Conservation (phyloP, 2,113 vertebrate species). For the Trogon melanurus region DNA sequence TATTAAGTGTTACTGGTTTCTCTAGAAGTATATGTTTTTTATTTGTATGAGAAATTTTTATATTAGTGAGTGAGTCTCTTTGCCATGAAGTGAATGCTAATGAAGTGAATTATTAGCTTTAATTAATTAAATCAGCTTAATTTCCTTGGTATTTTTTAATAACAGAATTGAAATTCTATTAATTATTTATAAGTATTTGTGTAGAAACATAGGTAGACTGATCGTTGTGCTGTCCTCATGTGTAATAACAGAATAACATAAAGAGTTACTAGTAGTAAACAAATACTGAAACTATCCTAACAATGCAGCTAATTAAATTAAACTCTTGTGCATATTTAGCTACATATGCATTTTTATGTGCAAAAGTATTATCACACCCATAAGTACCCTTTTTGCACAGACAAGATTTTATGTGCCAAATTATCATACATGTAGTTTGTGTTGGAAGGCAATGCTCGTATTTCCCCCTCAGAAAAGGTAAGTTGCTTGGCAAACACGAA, state of each 20-base stretch:
- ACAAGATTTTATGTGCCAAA: not conserved
- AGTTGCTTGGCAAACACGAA: not conserved
- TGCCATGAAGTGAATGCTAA: not conserved
- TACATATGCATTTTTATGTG: not conserved
- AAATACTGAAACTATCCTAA: not conserved
- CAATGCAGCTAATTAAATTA: not conserved
- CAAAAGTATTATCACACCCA: not conserved
- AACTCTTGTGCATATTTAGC: not conserved
- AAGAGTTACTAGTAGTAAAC: not conserved
- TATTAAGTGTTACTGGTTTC: not conserved
- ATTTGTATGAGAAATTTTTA: conserved; percentile 19
- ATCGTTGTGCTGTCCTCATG: not conserved
- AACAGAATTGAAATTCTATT: not conserved
- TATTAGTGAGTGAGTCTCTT: not conserved
- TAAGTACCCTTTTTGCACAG: not conserved
- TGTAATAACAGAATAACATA: not conserved
- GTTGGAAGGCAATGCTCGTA: not conserved
- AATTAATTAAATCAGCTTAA: conserved; percentile 22
- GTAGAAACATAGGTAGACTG: not conserved
- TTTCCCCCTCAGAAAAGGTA: not conserved
- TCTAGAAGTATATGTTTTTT: not conserved
- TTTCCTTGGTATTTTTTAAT: not conserved
- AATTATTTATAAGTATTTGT: not conserved
- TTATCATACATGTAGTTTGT: not conserved
- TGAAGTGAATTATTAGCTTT: conserved; percentile 21